Evolutionary conservation across 2,888 invertebrate genomes (phyloP), one percentile per base, ranked within the genome.

Genomic region (Nomada fabriciana): DNA sequence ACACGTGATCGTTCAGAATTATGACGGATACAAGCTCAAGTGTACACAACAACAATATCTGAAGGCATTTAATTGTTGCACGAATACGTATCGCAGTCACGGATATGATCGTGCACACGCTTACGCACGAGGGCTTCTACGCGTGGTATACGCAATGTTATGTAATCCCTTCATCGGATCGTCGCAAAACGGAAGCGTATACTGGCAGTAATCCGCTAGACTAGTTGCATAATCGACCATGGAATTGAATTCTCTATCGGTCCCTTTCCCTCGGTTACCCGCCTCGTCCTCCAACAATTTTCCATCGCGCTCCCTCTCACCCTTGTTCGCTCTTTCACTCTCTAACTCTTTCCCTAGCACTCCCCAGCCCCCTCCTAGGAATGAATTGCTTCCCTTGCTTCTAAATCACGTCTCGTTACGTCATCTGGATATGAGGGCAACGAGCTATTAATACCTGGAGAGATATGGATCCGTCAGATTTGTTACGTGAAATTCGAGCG

Each of bases 161-260:
- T 91, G 86, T 90, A 90, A 91, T 91, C 89, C 90, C 88, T 89
- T 91, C 91, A 89, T 89, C 89, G 89, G 85, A 89, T 89, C 89
- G 89, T 85, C 84, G 87, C 90, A 90, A 89, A 91, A 90, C 85
- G 90, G 87, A 88, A 86, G 86, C 86, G 87, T 83, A 84, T 89
- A 87, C 88, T 85, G 86, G 88, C 86, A 88, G 88, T 88, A 88
- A 88, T 88, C 88, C 88, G 85, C 81, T 85, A 88, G 88, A 88
- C 89, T 90, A 90, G 87, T 88, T 92, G 91, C 91, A 93, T 92
- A 92, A 93, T 93, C 92, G 92, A 92, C 90, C 92, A 91, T 92
- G 91, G 92, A 92, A 93, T 93, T 91, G 92, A 93, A 92, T 93
- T 88, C 86, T 88, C 86, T 80, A 83, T 79, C 80, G 78, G 78